phyloP scores from a whole-genome alignment of 1,140 invertebrate species.

The Homarus americanus region DNA sequence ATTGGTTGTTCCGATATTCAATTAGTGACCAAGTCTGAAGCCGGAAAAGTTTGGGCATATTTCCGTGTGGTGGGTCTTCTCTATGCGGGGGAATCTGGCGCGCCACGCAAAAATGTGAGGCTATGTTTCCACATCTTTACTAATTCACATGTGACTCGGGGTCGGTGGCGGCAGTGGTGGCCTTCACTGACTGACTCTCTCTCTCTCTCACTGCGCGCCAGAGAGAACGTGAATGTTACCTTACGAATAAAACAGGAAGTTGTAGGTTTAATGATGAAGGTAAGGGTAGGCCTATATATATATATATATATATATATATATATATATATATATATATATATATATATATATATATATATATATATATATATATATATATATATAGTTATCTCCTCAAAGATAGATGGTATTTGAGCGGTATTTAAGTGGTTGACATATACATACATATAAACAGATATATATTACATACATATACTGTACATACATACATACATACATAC shows the following conservation, averaged over 20 bases:
- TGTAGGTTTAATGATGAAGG: too few species aligned
- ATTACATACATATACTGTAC: too few species aligned
- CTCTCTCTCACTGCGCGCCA: too few species aligned
- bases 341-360: background rate
- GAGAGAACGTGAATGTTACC: too few species aligned
- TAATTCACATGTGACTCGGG: conserved; percentile 22
- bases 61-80: conserved; percentile 48
- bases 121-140: conserved; percentile 44
- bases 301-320: background rate
- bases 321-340: background rate
- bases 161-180: background rate
- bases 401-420: too few species aligned
- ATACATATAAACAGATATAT: too few species aligned
- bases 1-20: conserved; percentile 65
- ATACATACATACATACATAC: background rate
- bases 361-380: background rate
- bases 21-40: conserved; percentile 60
- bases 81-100: conserved; percentile 37
- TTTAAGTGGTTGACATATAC: too few species aligned
- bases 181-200: too few species aligned
- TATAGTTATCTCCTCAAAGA: background rate
- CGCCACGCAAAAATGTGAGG: background rate
- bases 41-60: conserved; percentile 46
- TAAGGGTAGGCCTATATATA: too few species aligned
- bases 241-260: too few species aligned